Evolutionary conservation across 2,113 vertebrate species (phyloP).

Genomic region (Naja naja): DNA sequence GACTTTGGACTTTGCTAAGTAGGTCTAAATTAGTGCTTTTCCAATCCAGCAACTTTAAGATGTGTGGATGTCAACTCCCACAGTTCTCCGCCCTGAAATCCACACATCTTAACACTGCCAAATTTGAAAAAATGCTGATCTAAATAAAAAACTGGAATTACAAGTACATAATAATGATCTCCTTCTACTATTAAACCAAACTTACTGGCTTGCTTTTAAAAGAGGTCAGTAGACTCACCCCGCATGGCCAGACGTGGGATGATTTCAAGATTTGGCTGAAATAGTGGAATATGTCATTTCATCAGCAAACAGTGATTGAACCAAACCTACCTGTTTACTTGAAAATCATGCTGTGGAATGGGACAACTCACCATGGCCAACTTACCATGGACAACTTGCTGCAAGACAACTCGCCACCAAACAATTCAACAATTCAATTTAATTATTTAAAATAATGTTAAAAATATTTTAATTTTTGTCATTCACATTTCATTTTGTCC

Average conservation of each 20-base stretch:
- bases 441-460: too few relatives aligned
- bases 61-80: background rate
- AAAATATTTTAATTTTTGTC: too few relatives aligned
- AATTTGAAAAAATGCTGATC: background rate
- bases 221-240: background rate
- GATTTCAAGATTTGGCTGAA: background rate
- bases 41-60: background rate
- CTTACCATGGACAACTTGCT: too few relatives aligned
- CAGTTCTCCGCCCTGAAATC: background rate
- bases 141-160: background rate
- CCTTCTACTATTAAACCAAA: background rate
- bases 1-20: background rate
- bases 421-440: too few relatives aligned
- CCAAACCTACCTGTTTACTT: background rate
- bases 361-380: too few relatives aligned
- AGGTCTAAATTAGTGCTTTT: background rate
- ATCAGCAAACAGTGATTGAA: background rate
- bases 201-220: background rate
- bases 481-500: too few relatives aligned
- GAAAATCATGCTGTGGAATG: background rate
- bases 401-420: too few relatives aligned
- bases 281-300: background rate
- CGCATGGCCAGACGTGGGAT: background rate
- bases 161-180: background rate
- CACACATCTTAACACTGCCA: background rate